A percentile compares a stretch with the other conserved stretches of the same genome.
These are phyloP conservation scores for Peucedramus taeniatus DNA, from an alignment of 2,113 vertebrate species.

Conservation along the genomic window DNA sequence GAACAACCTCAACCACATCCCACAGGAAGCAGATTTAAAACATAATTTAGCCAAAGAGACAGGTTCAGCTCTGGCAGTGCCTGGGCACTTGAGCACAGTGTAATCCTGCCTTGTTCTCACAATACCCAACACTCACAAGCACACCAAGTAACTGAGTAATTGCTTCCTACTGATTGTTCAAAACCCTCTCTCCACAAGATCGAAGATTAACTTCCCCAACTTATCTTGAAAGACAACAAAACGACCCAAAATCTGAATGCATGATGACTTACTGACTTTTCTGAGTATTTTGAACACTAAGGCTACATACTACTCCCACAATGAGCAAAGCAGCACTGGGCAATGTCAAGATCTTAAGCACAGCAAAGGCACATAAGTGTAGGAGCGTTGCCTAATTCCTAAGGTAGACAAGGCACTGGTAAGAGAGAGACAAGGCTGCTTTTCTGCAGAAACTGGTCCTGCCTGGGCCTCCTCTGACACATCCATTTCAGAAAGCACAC, in stretches of 20 bases:
- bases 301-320: background rate
- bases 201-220: background rate
- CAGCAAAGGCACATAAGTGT: background rate
- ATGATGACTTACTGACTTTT: background rate
- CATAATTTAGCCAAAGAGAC: background rate
- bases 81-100: background rate
- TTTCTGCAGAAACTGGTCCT: background rate
- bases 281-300: background rate
- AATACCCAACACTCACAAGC: background rate
- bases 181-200: background rate
- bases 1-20: accelerated
- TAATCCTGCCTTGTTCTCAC: background rate
- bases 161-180: background rate
- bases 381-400: background rate
- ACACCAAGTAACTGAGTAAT: background rate
- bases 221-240: background rate
- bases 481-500: background rate
- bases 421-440: background rate
- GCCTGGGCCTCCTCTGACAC: background rate
- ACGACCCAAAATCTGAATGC: background rate
- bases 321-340: background rate
- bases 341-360: background rate
- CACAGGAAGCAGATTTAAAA: background rate
- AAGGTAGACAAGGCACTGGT: background rate
- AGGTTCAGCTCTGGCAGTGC: background rate